Conservation (phyloP, 2,797 vertebrate genomes). For the Chiloscyllium punctatum region DNA sequence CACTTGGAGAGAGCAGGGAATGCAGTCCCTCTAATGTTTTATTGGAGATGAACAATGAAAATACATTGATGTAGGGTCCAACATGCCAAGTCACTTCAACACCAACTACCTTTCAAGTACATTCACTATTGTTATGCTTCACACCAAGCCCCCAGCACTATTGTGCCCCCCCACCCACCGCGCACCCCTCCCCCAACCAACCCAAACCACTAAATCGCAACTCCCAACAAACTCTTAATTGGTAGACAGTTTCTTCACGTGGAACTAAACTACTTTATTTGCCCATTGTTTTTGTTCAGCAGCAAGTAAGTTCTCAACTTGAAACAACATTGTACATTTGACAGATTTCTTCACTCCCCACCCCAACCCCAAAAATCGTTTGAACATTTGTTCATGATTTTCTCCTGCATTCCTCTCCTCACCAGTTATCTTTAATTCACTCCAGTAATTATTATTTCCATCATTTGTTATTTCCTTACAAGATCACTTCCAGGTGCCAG, state of each 20-base stretch:
- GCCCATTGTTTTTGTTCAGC: slow-evolving; percentile 21
- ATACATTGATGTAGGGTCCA: background rate
- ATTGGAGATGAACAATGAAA: background rate
- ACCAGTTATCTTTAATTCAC: background rate
- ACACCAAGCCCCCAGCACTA: background rate
- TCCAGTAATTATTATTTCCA: background rate
- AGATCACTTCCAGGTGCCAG: background rate
- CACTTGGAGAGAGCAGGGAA: background rate
- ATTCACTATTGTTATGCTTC: background rate
- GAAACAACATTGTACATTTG: background rate
- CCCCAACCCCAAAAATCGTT: background rate
- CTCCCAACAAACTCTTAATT: background rate
- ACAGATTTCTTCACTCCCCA: background rate
- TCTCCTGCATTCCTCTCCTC: background rate
- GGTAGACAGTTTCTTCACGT: background rate
- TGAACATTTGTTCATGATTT: background rate
- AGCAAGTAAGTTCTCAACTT: background rate
- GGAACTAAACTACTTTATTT: slow-evolving; percentile 26
- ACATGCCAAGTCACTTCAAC: background rate
- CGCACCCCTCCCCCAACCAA: too few relatives aligned
- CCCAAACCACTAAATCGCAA: background rate
- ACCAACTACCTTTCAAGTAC: background rate
- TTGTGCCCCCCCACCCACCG: too few relatives aligned
- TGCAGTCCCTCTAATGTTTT: background rate
- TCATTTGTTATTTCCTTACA: background rate